Conservation (phyloP, 1,140 invertebrate species). For the Andricus grossulariae region DNA sequence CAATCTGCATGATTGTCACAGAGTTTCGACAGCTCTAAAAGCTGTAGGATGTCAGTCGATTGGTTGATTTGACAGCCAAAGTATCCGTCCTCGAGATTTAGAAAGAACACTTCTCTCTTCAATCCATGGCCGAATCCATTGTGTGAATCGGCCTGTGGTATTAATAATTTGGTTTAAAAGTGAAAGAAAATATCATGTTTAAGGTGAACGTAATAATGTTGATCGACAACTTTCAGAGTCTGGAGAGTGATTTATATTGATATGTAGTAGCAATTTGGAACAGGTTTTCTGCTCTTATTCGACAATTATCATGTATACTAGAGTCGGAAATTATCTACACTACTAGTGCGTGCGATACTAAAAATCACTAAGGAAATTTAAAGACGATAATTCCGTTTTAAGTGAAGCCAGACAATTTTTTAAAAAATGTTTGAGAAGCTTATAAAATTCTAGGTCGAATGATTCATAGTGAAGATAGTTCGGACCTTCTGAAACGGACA, state of each 20-base stretch:
- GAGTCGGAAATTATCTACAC: too few species aligned
- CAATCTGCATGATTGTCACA: slow-evolving; percentile 94
- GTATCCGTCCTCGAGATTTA: slow-evolving; percentile 97
- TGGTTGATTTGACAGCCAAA: slow-evolving; percentile 98
- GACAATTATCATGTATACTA: too few species aligned
- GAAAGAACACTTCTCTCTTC: slow-evolving; percentile 94
- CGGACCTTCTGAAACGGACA: too few species aligned
- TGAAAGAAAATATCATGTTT: background rate
- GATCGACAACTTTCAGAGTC: slow-evolving; percentile 2
- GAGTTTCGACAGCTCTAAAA: slow-evolving; percentile 95
- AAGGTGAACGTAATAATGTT: background rate
- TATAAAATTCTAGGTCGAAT: too few species aligned
- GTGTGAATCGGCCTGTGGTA: slow-evolving; percentile 83
- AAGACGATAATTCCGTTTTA: too few species aligned
- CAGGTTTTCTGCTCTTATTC: too few species aligned
- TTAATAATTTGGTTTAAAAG: background rate
- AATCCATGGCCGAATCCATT: slow-evolving; percentile 86
- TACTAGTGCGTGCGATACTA: too few species aligned
- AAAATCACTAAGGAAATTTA: too few species aligned
- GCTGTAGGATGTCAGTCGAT: slow-evolving; percentile 94
- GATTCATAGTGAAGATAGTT: too few species aligned
- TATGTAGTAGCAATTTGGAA: too few species aligned
- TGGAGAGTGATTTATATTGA: background rate
- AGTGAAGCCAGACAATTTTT: too few species aligned
- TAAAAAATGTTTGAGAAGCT: too few species aligned